Percentiles rank a stretch among this genome's conserved stretches.
phyloP scores from a whole-genome alignment of 2,797 vertebrate genomes.

The Hyperoplus immaculatus region DNA sequence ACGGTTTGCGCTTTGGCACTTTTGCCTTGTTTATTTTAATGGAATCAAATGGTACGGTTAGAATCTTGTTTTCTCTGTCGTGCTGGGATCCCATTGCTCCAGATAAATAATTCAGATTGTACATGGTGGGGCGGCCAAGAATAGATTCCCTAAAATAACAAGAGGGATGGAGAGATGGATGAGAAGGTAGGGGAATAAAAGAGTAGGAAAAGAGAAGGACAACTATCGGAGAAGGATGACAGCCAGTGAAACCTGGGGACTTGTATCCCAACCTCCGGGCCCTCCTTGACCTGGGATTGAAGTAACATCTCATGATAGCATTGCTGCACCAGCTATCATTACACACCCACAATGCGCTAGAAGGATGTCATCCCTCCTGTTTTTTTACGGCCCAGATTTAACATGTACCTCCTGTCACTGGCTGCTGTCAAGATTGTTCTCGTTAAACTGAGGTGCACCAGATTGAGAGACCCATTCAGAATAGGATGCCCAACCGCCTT shows the following conservation, averaged over 20 bases:
- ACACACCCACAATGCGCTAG: conserved; percentile 35
- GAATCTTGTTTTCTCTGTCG: conserved; percentile 64
- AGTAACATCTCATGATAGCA: conserved; percentile 41
- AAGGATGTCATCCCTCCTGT: conserved; percentile 45
- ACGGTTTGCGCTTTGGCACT: conserved; percentile 46
- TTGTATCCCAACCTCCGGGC: conserved; percentile 47
- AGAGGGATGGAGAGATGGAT: conserved; percentile 46
- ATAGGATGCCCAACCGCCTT: conserved; percentile 50
- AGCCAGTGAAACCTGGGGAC: conserved; percentile 52
- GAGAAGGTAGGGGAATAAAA: conserved; percentile 11
- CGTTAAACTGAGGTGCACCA: conserved; percentile 55
- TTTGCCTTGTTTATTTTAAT: conserved; percentile 62
- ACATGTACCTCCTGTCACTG: conserved; percentile 53
- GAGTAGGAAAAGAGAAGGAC: conserved; percentile 42
- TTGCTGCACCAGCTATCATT: conserved; percentile 47
- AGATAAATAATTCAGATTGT: conserved; percentile 83
- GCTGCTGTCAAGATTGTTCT: conserved; percentile 46
- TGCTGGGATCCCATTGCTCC: conserved; percentile 76
- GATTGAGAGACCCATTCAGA: conserved; percentile 66
- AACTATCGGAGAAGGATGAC: conserved; percentile 59
- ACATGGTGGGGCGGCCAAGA: conserved; percentile 72
- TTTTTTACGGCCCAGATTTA: conserved; percentile 49
- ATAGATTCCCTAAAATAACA: conserved; percentile 81
- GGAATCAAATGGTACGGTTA: conserved; percentile 73
- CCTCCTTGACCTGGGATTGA: conserved; percentile 57